Conservation (phyloP, 2,797 vertebrate genomes). For the Vespertilio murinus region DNA sequence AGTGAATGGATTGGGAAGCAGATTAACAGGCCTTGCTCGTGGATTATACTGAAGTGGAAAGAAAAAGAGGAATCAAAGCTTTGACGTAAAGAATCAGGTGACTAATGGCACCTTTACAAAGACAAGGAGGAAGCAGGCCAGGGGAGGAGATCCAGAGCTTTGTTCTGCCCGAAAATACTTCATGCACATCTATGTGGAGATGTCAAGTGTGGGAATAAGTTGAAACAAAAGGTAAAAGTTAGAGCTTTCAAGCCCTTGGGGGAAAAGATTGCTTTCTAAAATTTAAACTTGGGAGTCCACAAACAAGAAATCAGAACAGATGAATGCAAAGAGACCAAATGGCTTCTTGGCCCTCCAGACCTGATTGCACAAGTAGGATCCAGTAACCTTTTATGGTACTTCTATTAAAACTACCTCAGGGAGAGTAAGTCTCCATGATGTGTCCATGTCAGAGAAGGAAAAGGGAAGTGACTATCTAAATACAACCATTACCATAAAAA, state of each 20-base stretch:
- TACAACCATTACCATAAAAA: not conserved
- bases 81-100: conserved; percentile 15
- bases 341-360: not conserved
- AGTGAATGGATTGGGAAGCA: not conserved
- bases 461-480: not conserved
- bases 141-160: not conserved
- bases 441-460: conserved; percentile 4
- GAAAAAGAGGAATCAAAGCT: conserved; percentile 8
- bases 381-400: not conserved
- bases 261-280: conserved; percentile 30
- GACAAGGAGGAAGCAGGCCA: not conserved
- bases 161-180: not conserved
- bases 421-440: not conserved
- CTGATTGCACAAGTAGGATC: not conserved
- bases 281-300: not conserved
- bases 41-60: not conserved
- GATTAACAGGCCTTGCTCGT: not conserved
- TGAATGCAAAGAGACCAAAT: not conserved
- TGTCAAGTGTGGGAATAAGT: not conserved
- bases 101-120: not conserved
- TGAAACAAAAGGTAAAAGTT: conserved; percentile 9
- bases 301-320: conserved; percentile 7
- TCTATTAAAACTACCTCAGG: not conserved
- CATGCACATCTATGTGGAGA: not conserved
- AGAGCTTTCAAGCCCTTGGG: not conserved